Conservation (phyloP, 2,797 vertebrate genomes). For the Fundulus diaphanus region DNA sequence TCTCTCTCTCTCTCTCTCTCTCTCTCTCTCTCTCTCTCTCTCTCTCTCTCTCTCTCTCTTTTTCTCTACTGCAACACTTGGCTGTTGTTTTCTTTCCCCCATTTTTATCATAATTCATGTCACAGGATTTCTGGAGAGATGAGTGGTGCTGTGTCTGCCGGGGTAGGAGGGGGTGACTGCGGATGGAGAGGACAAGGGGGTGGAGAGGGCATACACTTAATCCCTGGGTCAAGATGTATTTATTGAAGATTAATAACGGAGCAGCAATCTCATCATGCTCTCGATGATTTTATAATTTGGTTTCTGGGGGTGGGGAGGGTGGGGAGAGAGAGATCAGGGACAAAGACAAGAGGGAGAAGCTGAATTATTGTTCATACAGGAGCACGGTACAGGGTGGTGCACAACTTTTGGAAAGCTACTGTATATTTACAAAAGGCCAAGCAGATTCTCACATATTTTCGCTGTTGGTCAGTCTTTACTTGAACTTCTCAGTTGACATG, state of each 20-base stretch:
- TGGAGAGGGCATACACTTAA: constrained; percentile 79
- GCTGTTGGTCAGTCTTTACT: background rate
- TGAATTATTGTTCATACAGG: constrained; percentile 58
- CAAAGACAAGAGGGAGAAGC: constrained; percentile 65
- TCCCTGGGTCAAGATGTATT: constrained; percentile 87
- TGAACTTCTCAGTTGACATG: constrained; percentile 21
- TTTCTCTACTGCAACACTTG: constrained; percentile 49
- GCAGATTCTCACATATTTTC: background rate
- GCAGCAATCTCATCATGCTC: constrained; percentile 86
- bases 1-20: constrained; percentile 47
- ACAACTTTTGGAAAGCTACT: background rate
- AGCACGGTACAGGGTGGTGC: constrained; percentile 18
- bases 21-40: constrained; percentile 47
- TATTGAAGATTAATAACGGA: constrained; percentile 87
- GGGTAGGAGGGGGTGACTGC: constrained; percentile 21
- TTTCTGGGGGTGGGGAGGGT: constrained; percentile 68
- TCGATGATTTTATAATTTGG: constrained; percentile 85
- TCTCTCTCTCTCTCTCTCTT: constrained; percentile 40
- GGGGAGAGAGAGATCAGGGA: constrained; percentile 53
- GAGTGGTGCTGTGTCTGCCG: constrained; percentile 51
- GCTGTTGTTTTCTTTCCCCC: constrained; percentile 66
- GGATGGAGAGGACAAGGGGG: constrained; percentile 66
- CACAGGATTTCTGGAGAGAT: constrained; percentile 72
- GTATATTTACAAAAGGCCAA: background rate
- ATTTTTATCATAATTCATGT: constrained; percentile 79